These are phyloP conservation scores for Umimayanthus chanpuru DNA, from an alignment of 92 coral and sea anemone species.

Conservation along the genomic window DNA sequence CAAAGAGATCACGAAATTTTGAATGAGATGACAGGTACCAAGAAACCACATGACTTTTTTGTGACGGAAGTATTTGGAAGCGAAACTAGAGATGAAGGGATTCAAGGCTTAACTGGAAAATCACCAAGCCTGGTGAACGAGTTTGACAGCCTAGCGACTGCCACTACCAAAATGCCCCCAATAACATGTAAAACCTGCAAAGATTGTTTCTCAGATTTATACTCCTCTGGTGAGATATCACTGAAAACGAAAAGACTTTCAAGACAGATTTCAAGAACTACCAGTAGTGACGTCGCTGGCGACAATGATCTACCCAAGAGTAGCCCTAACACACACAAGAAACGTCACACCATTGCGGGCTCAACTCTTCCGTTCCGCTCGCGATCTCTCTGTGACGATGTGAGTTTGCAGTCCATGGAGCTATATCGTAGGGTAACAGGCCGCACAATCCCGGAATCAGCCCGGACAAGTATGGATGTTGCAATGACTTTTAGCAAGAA, in stretches of 20 bases:
- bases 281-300: conserved; percentile 2
- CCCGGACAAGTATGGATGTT: conserved; percentile 83
- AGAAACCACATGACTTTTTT: conserved; percentile 2
- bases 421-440: conserved; percentile 81
- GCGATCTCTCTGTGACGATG: conserved; percentile 68
- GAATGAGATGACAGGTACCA: not conserved
- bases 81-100: not conserved
- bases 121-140: conserved; percentile 16
- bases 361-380: conserved; percentile 40
- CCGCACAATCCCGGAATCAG: conserved; percentile 75
- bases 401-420: conserved; percentile 62
- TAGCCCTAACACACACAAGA: not conserved
- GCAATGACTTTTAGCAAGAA: conserved; percentile 89
- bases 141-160: not conserved
- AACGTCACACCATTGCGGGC: conserved; percentile 39
- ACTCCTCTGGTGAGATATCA: conserved; percentile 28
- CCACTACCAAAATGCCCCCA: conserved; percentile 57
- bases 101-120: conserved; percentile 18
- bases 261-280: conserved; percentile 10
- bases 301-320: not conserved
- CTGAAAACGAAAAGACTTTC: conserved; percentile 52
- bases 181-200: conserved; percentile 36
- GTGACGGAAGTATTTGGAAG: conserved; percentile 5
- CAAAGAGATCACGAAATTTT: conserved; percentile 17
- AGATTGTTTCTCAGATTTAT: conserved; percentile 28